A percentile compares a stretch with the other conserved stretches of the same genome.
These are phyloP conservation scores for Pomacea maculata DNA, from an alignment of 1,140 invertebrate species.

Conservation along the genomic window DNA sequence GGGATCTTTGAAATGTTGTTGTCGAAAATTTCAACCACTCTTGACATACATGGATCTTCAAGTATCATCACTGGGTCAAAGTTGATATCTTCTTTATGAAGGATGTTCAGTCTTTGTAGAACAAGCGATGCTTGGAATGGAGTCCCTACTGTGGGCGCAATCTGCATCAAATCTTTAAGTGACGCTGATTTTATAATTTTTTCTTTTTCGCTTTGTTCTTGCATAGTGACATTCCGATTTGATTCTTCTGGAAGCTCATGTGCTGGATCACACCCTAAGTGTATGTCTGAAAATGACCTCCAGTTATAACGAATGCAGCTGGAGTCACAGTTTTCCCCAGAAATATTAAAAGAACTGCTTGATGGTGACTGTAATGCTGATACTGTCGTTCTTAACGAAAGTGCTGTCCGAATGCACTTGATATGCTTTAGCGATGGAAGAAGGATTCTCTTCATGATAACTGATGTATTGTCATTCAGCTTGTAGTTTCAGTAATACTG, in stretches of 20 bases:
- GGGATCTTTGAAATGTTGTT: not conserved
- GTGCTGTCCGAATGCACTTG: no score
- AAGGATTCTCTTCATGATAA: no score
- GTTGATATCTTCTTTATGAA: not conserved
- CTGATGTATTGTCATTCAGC: no score
- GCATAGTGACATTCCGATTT: not conserved
- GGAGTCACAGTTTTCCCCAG: no score
- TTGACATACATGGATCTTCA: not conserved
- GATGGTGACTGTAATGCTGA: no score
- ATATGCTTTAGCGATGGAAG: no score
- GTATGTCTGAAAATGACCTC: no score
- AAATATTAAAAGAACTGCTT: no score
- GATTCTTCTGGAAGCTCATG: not conserved
- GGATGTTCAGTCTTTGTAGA: slow-evolving; percentile 2
- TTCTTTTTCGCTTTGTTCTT: slow-evolving; percentile 6
- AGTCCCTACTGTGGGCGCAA: not conserved
- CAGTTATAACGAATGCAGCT: no score
- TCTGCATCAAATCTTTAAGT: not conserved
- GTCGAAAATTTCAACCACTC: slow-evolving; percentile 1
- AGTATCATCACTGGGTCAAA: not conserved
- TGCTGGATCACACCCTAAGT: not conserved
- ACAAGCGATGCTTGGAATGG: not conserved
- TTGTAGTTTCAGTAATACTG: no score
- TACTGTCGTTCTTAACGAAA: no score
- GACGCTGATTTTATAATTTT: not conserved